Percentiles rank a stretch among this genome's conserved stretches.
Conservation (phyloP, 2,113 vertebrate species). For the Hippoglossus stenolepis region DNA sequence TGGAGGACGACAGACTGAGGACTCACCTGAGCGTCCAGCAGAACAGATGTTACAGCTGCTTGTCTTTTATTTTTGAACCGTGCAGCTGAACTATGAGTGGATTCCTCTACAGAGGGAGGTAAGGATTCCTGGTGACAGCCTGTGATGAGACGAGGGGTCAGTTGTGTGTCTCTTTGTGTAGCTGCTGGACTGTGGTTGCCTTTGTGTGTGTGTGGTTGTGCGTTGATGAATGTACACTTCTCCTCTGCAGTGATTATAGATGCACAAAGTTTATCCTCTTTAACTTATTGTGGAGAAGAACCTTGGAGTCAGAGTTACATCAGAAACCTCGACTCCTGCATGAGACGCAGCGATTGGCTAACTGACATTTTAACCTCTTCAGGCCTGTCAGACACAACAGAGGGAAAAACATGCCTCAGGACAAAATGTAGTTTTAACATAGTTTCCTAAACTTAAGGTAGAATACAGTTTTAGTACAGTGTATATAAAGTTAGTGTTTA, state of each 20-base stretch:
- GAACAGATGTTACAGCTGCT: conserved; percentile 16
- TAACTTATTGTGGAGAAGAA: neutral
- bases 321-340: conserved; percentile 32
- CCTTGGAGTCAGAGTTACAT: conserved; percentile 39
- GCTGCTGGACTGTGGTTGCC: neutral
- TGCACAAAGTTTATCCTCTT: neutral
- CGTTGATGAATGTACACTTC: conserved; percentile 5
- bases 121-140: conserved; percentile 44
- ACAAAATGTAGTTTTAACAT: no score
- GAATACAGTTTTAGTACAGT: no score
- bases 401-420: no score
- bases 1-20: conserved; percentile 3
- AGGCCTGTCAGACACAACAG: neutral
- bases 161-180: neutral
- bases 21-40: conserved; percentile 29
- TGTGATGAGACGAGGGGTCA: conserved; percentile 15
- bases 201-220: conserved; percentile 14
- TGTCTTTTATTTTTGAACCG: neutral
- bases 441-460: no score
- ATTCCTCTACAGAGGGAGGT: conserved; percentile 82
- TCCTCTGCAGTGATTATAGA: neutral
- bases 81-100: conserved; percentile 73
- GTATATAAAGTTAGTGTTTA: no score
- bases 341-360: conserved; percentile 29
- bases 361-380: conserved; percentile 7